Base-by-base conservation (phyloP, 30 jellyfish, hydroid and myxozoan species). In the Clytia hemisphaerica region DNA sequence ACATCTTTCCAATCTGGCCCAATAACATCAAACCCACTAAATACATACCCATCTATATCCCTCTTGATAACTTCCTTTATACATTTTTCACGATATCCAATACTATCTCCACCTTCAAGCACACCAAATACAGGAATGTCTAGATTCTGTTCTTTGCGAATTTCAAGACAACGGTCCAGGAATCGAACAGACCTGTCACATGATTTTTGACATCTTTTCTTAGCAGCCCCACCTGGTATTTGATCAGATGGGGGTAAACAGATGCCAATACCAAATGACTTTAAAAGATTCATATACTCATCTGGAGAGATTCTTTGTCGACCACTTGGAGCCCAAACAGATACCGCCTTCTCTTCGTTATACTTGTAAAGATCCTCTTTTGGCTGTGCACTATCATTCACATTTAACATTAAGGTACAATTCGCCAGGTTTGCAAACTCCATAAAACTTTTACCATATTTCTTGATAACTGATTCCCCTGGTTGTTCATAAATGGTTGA, bases 241-340 rank as follows among this genome's bases (percentile, higher is more conserved):
- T 60, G 38, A 54, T 88, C 97, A 60, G 94, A 79, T 37, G 81
- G 71, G 12, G 93, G 65, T 29, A 79, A 82, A 16, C 82, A 81
- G 10, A 66, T 30, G 25, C 34, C 80, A 45, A 88, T 33, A 26
- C 76, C 71, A 33, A 75, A 49, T 14, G 69, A 18, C 44, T 78
- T 77, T 29, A 76, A 22, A 22, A 51, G 59, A 10, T 88, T 73
- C 97, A 88, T 88, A 29, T 45, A 80, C 18, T 58, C 94, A 27
- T 79, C 88, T 14, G 97, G 84, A 24, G 93, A 61, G 25, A 80
- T 94, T 88, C 80, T 88, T 62, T 72, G 67, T 35, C 97, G 40
- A 2, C 97, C 97, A 67, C 97, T 64, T 24, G 71, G 81, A 21
- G 94, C 73, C 97, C 97, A 88, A 15, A 88, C 84, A 4, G 97